Evolutionary conservation across 2,113 vertebrate genomes (phyloP), one percentile per base, ranked within the genome.

Genomic region (Anarrhichthys ocellatus): DNA sequence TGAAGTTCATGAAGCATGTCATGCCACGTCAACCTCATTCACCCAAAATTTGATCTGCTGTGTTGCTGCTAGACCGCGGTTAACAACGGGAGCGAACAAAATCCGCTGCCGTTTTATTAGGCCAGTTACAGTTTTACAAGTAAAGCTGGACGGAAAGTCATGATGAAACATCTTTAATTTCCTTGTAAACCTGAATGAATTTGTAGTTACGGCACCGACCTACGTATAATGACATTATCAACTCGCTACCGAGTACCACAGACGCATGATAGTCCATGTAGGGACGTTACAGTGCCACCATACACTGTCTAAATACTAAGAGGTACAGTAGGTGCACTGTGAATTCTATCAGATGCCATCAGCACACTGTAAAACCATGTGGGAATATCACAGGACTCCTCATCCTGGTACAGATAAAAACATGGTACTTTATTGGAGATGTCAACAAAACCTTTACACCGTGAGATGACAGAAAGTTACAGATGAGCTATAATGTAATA

Each of bases 201-300:
- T 14, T 75, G 50, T 32, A 2, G 9, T 10, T 40, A 54, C 56
- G 59, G n/a, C 15, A 52, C n/a, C 20, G 9, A 52, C 52, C 14
- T 66, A 44, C 70, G 36, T 64, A 78, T 34, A 81, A 68, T 59
- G 46, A 63, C 24, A 27, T 76, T 54, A 72, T 81, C 29, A 78
- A 65, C 14, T 27, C 54, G 13, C 17, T 40, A 22, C 64, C 50
- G 5, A 65, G 48, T 17, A 76, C 56, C 56, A 62, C 46, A 66
- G 67, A 50, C 77, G 62, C 64, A 71, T 73, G 78, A 80, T 69
- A 72, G 62, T 68, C 63, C 22, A 40, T 46, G 44, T 64, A 81
- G 65, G 58, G 76, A 62, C 44, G 70, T 56, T n/a, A 13, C 6
- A 68, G 20, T 73, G 15, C 42, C 59, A 14, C 58, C 6, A 58